Conservation (phyloP, 2,888 invertebrate genomes). For the Cryptosula pallasiana region DNA sequence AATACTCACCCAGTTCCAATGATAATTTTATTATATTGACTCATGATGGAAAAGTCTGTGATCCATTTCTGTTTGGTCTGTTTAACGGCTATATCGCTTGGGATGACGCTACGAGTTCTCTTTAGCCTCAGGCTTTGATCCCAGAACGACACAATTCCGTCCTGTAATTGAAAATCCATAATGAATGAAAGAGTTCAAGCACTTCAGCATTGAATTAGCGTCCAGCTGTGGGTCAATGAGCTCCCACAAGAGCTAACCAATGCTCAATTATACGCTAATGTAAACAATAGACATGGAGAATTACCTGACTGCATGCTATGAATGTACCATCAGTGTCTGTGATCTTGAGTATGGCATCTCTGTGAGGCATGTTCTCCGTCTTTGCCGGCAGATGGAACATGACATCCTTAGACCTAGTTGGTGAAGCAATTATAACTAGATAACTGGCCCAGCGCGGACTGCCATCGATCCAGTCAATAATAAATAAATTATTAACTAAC, state of each 20-base stretch:
- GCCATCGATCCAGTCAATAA: too few species aligned
- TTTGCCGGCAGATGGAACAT: slow-evolving; percentile 49
- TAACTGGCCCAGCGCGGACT: too few species aligned
- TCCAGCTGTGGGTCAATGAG: too few species aligned
- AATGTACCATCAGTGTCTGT: slow-evolving; percentile 50
- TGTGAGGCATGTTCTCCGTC: slow-evolving; percentile 46
- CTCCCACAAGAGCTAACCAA: too few species aligned
- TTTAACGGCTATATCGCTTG: slow-evolving; percentile 22
- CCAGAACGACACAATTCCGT: slow-evolving; percentile 53
- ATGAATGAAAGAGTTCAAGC: too few species aligned
- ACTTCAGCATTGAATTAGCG: too few species aligned
- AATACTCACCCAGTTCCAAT: slow-evolving; percentile 44
- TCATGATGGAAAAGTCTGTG: slow-evolving; percentile 52
- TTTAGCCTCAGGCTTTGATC: slow-evolving; percentile 42
- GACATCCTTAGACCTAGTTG: slow-evolving; percentile 25
- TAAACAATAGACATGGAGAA: too few species aligned
- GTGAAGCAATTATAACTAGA: too few species aligned
- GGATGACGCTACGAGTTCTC: slow-evolving; percentile 30
- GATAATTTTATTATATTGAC: slow-evolving; percentile 51
- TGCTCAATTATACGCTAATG: too few species aligned
- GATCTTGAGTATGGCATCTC: slow-evolving; percentile 48
- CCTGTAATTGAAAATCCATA: slow-evolving; percentile 32
- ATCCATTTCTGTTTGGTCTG: slow-evolving; percentile 48
- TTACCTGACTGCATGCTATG: slow-evolving; percentile 50
- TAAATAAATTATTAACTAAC: too few species aligned